A percentile compares a stretch with the other conserved stretches of the same genome.
Conservation (phyloP, 2,888 invertebrate species). For the Amiota mariae region DNA sequence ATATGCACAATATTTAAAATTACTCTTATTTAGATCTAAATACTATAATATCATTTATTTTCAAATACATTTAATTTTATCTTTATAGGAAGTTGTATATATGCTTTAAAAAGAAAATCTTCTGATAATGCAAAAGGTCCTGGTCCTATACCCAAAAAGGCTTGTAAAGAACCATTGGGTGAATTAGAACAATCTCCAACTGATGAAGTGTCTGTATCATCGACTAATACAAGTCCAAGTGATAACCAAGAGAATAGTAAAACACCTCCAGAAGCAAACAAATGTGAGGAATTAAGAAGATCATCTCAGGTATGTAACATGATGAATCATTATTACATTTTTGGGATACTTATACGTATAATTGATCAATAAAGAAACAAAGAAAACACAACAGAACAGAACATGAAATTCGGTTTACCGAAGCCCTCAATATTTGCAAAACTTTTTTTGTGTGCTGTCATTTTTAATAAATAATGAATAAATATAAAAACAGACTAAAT, state of each 20-base stretch:
- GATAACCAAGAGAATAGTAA: not conserved
- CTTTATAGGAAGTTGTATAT: slow-evolving; percentile 50
- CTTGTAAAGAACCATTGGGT: not conserved
- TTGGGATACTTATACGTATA: too few relatives aligned
- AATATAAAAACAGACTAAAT: too few relatives aligned
- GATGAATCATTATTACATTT: not conserved
- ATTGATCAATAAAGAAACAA: too few relatives aligned
- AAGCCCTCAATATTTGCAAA: too few relatives aligned
- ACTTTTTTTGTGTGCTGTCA: too few relatives aligned
- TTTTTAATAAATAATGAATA: too few relatives aligned
- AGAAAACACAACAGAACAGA: too few relatives aligned
- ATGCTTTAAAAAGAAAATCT: slow-evolving; percentile 59
- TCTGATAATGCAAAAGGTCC: slow-evolving; percentile 19
- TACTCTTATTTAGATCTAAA: not conserved
- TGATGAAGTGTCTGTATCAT: not conserved
- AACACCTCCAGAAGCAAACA: not conserved
- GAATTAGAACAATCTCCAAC: not conserved
- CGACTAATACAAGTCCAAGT: not conserved
- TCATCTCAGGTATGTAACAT: slow-evolving; percentile 6
- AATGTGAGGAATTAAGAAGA: not conserved
- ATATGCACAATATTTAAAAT: not conserved
- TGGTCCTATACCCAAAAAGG: slow-evolving; percentile 47
- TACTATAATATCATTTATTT: not conserved
- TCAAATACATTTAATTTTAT: not conserved
- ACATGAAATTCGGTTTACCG: too few relatives aligned